A percentile compares a stretch with the other conserved stretches of the same genome.
phyloP scores from a whole-genome alignment of 2,888 invertebrate species.

The Arrhopalites spinosus region DNA sequence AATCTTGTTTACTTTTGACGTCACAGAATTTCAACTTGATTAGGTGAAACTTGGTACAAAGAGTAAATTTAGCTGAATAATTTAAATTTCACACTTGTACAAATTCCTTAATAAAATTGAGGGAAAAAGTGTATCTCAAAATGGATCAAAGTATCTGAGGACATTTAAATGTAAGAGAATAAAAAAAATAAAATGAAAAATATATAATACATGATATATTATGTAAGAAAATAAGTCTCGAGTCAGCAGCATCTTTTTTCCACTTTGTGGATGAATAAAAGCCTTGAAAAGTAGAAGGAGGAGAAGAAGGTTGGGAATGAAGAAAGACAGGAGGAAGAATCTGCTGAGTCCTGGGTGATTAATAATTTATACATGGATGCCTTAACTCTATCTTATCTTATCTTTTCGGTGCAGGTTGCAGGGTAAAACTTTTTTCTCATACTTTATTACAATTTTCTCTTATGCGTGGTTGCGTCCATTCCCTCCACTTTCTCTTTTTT shows the following conservation, averaged over 20 bases:
- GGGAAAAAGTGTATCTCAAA: background rate
- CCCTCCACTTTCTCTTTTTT: too few relatives aligned
- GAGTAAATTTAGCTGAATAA: too few relatives aligned
- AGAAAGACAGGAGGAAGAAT: background rate
- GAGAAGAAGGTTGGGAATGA: background rate
- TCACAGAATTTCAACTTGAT: too few relatives aligned
- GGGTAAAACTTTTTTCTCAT: background rate
- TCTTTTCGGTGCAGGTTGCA: background rate
- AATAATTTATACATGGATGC: slow-evolving; percentile 15
- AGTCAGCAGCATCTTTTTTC: background rate
- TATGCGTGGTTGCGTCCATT: too few relatives aligned
- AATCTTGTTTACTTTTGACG: too few relatives aligned
- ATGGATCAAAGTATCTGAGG: background rate
- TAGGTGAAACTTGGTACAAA: too few relatives aligned
- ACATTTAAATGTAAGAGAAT: background rate
- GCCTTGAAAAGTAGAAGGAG: background rate
- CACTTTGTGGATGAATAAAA: too few relatives aligned
- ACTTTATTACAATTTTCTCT: background rate
- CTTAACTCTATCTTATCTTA: background rate
- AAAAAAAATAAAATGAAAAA: background rate
- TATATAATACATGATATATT: too few relatives aligned
- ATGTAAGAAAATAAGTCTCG: too few relatives aligned
- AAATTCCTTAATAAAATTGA: background rate
- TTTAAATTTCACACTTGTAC: too few relatives aligned
- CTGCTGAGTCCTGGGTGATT: slow-evolving; percentile 10